phyloP scores from a whole-genome alignment of 2,113 vertebrate species.

The Cryptotis parvus region DNA sequence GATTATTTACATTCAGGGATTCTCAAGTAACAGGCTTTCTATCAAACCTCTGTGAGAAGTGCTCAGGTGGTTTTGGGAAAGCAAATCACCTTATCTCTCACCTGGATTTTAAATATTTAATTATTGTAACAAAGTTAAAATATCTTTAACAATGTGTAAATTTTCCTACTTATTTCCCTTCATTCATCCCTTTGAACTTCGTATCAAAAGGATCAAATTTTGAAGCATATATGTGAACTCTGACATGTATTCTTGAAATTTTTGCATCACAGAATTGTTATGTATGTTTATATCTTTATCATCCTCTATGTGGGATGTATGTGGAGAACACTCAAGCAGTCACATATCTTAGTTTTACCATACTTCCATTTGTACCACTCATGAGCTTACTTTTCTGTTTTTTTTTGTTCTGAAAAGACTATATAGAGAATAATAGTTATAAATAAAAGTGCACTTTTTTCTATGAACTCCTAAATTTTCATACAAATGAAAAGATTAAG shows the following conservation, averaged over 20 bases:
- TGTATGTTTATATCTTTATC: not conserved
- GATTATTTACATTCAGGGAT: not conserved
- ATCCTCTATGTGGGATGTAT: not conserved
- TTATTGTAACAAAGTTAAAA: too few species aligned
- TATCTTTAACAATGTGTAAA: not conserved
- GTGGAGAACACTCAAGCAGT: accelerated
- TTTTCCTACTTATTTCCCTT: not conserved
- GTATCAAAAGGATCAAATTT: not conserved
- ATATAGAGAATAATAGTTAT: not conserved
- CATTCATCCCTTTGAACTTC: not conserved
- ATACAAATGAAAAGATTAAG: not conserved
- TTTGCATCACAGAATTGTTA: not conserved
- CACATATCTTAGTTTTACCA: not conserved
- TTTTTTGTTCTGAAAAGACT: not conserved
- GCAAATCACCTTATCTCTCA: not conserved
- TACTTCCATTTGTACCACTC: too few species aligned
- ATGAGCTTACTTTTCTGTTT: too few species aligned
- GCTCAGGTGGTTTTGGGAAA: not conserved
- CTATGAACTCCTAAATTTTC: not conserved
- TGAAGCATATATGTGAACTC: slow-evolving; percentile 16
- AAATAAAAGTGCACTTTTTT: not conserved
- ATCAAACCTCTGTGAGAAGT: not conserved
- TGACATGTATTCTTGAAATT: not conserved
- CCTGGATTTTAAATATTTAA: not conserved
- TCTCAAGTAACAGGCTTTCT: not conserved